A percentile compares a stretch with the other conserved stretches of the same genome.
Conservation (phyloP, 2,888 invertebrate genomes). For the Opisthograptis luteolata region DNA sequence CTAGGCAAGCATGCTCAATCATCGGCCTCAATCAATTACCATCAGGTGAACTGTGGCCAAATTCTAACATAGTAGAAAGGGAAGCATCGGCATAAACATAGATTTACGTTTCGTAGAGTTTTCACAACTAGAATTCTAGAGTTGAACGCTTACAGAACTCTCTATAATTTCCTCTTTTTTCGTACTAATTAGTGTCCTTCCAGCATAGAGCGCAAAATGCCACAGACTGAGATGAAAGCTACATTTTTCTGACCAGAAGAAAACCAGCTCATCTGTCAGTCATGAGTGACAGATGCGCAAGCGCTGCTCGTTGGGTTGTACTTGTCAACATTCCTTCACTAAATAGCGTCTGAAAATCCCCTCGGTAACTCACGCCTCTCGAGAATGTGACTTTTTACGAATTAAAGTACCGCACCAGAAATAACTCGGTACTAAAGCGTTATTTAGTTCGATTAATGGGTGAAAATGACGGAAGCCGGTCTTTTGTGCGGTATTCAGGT, state of each 20-base stretch:
- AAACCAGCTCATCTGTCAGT: conserved; percentile 63
- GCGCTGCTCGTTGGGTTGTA: conserved; percentile 40
- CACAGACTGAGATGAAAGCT: conserved; percentile 47
- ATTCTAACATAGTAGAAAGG: too few relatives aligned
- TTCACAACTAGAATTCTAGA: too few relatives aligned
- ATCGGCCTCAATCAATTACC: too few relatives aligned
- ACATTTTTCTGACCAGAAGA: conserved; percentile 55
- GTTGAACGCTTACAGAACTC: too few relatives aligned
- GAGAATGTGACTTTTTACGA: conserved; percentile 53
- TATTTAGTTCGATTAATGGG: conserved; percentile 55
- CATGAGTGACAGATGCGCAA: conserved; percentile 60
- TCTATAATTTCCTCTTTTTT: too few relatives aligned
- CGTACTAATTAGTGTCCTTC: too few relatives aligned
- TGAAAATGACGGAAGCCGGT: conserved; percentile 61
- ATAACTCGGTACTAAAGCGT: conserved; percentile 54
- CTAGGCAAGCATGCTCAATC: too few relatives aligned
- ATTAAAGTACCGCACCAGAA: conserved; percentile 53
- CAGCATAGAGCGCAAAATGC: too few relatives aligned
- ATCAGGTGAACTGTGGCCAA: too few relatives aligned
- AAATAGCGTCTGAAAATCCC: conserved; percentile 58
- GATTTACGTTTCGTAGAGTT: too few relatives aligned
- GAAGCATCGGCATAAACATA: too few relatives aligned
- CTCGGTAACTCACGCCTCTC: conserved; percentile 52
- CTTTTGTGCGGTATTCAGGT: conserved; percentile 53
- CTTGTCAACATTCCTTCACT: conserved; percentile 65